A percentile compares a stretch with the other conserved stretches of the same genome.
phyloP scores from a whole-genome alignment of 2,797 vertebrate genomes.

The Distichodus sexfasciatus region DNA sequence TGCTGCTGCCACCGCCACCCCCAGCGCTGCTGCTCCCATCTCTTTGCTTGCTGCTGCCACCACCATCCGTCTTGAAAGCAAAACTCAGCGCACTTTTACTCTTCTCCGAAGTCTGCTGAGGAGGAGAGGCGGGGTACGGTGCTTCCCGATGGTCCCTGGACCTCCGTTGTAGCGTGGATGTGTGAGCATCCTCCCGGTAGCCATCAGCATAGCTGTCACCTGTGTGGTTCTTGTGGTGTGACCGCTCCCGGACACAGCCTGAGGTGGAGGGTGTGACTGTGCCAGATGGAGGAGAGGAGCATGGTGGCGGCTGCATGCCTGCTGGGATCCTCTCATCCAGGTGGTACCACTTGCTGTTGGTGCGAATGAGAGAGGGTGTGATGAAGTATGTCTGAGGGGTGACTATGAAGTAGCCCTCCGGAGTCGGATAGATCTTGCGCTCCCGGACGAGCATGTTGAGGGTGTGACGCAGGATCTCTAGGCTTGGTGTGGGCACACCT shows the following conservation, averaged over 20 bases:
- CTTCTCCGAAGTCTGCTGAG: constrained; percentile 82
- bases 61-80: constrained; percentile 89
- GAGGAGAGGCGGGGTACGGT: constrained; percentile 59
- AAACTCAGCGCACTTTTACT: constrained; percentile 91
- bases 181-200: constrained; percentile 90
- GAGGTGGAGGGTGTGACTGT: constrained; percentile 93
- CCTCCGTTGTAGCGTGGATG: constrained; percentile 89
- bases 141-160: constrained; percentile 88
- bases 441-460: constrained; percentile 95
- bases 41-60: constrained; percentile 86
- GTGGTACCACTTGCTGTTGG: constrained; percentile 99
- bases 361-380: constrained; percentile 95
- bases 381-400: constrained; percentile 99
- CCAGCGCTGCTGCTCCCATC: constrained; percentile 77
- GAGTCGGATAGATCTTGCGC: constrained; percentile 95
- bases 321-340: constrained; percentile 93
- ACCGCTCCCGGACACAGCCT: constrained; percentile 87
- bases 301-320: constrained; percentile 78
- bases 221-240: constrained; percentile 88
- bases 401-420: constrained; percentile 97
- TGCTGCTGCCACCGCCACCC: no score
- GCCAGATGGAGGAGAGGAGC: constrained; percentile 92
- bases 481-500: constrained; percentile 97
- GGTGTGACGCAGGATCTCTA: constrained; percentile 94
- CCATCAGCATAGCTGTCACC: constrained; percentile 88